These are phyloP conservation scores for Smittia aterrima DNA, from an alignment of 2,888 invertebrate species.

Conservation along the genomic window DNA sequence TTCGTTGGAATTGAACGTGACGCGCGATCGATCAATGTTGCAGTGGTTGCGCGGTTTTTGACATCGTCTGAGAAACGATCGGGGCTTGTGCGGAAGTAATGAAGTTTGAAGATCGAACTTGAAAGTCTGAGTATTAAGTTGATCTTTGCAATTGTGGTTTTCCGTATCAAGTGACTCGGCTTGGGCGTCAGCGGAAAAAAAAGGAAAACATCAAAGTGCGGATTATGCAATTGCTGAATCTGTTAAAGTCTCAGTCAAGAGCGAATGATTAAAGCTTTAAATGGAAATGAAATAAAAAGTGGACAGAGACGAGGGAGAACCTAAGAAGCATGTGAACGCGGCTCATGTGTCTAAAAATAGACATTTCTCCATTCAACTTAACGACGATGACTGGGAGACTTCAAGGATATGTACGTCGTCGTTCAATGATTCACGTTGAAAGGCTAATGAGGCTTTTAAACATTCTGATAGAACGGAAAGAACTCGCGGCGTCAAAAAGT, in stretches of 20 bases:
- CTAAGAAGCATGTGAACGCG: background rate
- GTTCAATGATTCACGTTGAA: background rate
- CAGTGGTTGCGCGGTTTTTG: constrained; percentile 3
- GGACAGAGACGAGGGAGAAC: background rate
- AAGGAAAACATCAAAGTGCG: constrained; percentile 4
- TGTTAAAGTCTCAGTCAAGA: background rate
- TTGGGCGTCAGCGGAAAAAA: background rate
- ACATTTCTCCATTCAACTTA: constrained; percentile 16
- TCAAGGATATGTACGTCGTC: constrained; percentile 2
- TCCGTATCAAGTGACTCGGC: constrained; percentile 1
- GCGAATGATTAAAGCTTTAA: background rate
- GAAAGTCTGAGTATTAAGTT: background rate
- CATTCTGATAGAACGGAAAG: background rate
- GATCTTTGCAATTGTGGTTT: background rate
- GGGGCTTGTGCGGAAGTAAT: background rate
- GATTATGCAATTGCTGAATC: background rate
- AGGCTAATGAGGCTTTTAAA: background rate
- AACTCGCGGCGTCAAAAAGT: background rate
- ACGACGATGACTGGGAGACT: background rate
- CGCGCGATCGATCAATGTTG: background rate
- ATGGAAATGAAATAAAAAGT: background rate
- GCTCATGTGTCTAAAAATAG: constrained; percentile 4
- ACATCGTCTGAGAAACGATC: background rate
- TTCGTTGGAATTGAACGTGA: background rate
- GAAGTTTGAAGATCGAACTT: background rate